phyloP scores from a whole-genome alignment of 2,113 vertebrate species.

The Etia nguti region DNA sequence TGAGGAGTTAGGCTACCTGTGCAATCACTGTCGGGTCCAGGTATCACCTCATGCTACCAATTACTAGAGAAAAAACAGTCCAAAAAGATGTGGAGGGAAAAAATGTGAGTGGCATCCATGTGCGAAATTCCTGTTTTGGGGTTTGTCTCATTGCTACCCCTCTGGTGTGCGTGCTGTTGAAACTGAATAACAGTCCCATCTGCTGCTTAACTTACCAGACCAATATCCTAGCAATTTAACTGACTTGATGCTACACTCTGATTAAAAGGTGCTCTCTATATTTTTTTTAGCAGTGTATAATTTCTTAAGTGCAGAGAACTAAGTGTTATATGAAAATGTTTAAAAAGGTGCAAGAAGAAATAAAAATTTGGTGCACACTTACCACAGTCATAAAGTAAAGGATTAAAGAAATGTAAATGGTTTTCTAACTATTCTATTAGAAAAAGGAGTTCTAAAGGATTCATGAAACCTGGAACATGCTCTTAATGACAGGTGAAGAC shows the following conservation, averaged over 20 bases:
- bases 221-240: background rate
- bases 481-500: background rate
- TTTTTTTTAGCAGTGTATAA: background rate
- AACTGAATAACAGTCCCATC: background rate
- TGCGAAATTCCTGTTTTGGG: background rate
- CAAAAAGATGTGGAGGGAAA: background rate
- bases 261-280: background rate
- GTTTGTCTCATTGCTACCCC: background rate
- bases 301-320: background rate
- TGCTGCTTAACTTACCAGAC: background rate
- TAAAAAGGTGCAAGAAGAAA: background rate
- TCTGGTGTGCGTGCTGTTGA: background rate
- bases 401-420: background rate
- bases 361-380: background rate
- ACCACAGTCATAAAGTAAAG: background rate
- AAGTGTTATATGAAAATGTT: background rate
- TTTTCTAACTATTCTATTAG: background rate
- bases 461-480: background rate
- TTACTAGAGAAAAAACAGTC: background rate
- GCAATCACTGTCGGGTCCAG: background rate
- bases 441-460: no score
- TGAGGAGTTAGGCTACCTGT: background rate
- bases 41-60: background rate
- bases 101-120: background rate
- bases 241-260: background rate